phyloP scores from a whole-genome alignment of 1,140 invertebrate genomes.

The Lamellibrachia luymesi region DNA sequence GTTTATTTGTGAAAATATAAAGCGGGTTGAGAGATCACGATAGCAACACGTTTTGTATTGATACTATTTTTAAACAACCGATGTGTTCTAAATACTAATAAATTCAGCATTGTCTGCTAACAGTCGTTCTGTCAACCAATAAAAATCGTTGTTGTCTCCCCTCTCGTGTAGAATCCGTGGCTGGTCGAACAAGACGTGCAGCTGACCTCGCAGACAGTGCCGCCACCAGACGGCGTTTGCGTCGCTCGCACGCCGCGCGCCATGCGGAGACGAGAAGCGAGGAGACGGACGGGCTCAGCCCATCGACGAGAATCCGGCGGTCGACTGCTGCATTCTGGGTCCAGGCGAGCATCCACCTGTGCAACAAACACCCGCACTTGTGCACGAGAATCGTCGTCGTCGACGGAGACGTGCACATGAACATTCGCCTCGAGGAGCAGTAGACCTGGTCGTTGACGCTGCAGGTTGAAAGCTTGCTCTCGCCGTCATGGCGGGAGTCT shows the following conservation, averaged over 20 bases:
- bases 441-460: not conserved
- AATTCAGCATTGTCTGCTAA: too few species aligned
- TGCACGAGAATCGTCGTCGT: conserved; percentile 13
- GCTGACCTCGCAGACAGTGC: not conserved
- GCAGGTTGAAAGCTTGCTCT: not conserved
- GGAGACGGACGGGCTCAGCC: not conserved
- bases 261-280: not conserved
- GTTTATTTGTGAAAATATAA: too few species aligned
- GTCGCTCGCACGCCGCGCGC: not conserved
- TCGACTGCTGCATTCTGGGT: conserved; percentile 9
- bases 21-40: too few species aligned
- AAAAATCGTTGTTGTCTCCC: not conserved
- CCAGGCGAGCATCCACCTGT: conserved; percentile 17
- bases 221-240: not conserved
- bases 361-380: conserved; percentile 14
- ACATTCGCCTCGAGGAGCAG: conserved; percentile 1
- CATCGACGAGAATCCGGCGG: not conserved
- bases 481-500: not conserved
- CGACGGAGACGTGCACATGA: conserved; percentile 8
- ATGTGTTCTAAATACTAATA: too few species aligned
- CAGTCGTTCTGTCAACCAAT: too few species aligned
- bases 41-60: too few species aligned
- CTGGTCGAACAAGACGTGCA: not conserved
- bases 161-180: not conserved
- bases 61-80: too few species aligned